A percentile compares a stretch with the other conserved stretches of the same genome.
phyloP scores from a whole-genome alignment of 1,140 invertebrate genomes.

The Pogonomyrmex barbatus region DNA sequence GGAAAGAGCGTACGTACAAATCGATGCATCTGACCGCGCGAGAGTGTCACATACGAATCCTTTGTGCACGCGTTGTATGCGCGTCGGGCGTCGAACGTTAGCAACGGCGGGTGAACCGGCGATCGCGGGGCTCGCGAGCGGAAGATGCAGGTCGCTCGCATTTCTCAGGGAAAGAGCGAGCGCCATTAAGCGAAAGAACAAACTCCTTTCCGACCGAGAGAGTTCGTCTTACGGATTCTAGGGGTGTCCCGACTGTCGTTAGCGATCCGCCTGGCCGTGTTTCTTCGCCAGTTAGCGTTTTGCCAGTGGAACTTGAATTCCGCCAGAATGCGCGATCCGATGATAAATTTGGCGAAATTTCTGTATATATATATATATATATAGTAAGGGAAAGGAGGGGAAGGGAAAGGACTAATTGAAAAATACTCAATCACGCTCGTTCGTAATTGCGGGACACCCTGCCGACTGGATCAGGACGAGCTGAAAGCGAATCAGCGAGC shows the following conservation, averaged over 20 bases:
- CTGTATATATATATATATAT: no score
- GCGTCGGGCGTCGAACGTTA: slow-evolving; percentile 27
- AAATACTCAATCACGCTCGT: background rate
- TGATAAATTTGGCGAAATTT: background rate
- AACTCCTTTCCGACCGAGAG: slow-evolving; percentile 20
- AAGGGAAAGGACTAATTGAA: background rate
- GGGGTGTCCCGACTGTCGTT: background rate
- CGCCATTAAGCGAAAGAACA: slow-evolving; percentile 7
- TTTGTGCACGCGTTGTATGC: slow-evolving; percentile 55
- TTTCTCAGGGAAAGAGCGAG: slow-evolving; percentile 33
- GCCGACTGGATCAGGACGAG: background rate
- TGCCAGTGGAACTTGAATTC: slow-evolving; percentile 4
- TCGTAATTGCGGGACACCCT: background rate
- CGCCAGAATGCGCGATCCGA: background rate
- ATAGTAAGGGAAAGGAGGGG: no score
- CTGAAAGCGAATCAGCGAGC: background rate
- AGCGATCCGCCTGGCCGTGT: background rate
- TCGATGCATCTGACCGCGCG: slow-evolving; percentile 12
- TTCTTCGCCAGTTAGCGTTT: background rate
- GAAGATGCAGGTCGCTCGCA: background rate
- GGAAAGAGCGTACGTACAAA: slow-evolving; percentile 60
- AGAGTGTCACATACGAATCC: slow-evolving; percentile 45
- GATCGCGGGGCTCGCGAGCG: background rate
- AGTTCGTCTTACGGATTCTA: background rate
- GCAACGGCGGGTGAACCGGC: slow-evolving; percentile 16